These are phyloP conservation scores for Drosophila flavopinicola DNA, from an alignment of 2,888 invertebrate species.

Conservation along the genomic window DNA sequence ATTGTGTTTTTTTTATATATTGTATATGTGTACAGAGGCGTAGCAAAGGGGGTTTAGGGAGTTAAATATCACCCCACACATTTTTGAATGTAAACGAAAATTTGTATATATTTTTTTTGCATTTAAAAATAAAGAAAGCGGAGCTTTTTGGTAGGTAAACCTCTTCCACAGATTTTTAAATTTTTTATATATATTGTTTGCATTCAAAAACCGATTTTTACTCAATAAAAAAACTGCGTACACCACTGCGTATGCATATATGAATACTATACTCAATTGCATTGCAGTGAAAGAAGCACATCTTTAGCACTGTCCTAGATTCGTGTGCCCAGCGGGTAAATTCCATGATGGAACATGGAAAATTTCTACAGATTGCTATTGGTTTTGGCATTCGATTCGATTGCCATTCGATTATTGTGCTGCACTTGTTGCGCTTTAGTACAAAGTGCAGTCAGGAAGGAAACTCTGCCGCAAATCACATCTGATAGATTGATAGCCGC, in stretches of 20 bases:
- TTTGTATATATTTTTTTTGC: neutral
- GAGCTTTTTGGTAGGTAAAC: too few relatives aligned
- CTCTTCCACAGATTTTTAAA: too few relatives aligned
- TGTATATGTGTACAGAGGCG: too few relatives aligned
- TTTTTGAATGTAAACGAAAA: too few relatives aligned
- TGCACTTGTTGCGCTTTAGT: constrained; percentile 76
- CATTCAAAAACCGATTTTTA: too few relatives aligned
- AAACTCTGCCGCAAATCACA: constrained; percentile 15
- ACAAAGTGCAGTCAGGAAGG: constrained; percentile 62
- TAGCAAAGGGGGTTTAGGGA: too few relatives aligned
- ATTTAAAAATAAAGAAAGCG: too few relatives aligned
- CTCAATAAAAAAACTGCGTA: too few relatives aligned
- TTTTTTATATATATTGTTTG: too few relatives aligned
- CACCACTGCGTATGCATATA: neutral
- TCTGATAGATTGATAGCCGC: constrained; percentile 13
- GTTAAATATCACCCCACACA: too few relatives aligned
- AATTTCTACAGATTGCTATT: constrained; percentile 33
- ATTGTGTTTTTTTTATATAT: neutral
- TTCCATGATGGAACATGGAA: constrained; percentile 73
- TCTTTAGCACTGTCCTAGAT: constrained; percentile 69
- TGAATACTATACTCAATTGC: constrained; percentile 8
- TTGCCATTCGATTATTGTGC: constrained; percentile 4
- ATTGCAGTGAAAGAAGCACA: constrained; percentile 9
- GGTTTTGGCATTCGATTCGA: constrained; percentile 8
- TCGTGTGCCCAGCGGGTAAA: constrained; percentile 38